Percentiles rank a stretch among this genome's conserved stretches.
These are phyloP conservation scores for Drosophila mauritiana DNA, from an alignment of 1,140 invertebrate species.

Conservation along the genomic window DNA sequence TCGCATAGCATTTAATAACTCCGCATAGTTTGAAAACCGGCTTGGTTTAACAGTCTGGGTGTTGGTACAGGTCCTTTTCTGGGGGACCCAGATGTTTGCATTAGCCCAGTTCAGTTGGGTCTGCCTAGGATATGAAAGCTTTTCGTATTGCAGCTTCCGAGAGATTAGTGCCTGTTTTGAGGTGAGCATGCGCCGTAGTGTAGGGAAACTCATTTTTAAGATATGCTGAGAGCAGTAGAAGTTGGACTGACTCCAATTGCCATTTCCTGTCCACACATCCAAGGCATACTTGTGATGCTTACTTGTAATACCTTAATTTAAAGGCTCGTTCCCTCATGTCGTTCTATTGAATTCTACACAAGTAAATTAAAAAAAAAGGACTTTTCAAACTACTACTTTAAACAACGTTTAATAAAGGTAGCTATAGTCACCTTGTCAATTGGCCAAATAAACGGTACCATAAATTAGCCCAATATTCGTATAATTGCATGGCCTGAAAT, in stretches of 20 bases:
- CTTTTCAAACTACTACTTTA: too few species aligned
- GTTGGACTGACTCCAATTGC: conserved; percentile 16
- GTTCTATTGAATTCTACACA: too few species aligned
- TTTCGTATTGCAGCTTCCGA: conserved; percentile 31
- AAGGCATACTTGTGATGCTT: not conserved
- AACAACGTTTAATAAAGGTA: too few species aligned
- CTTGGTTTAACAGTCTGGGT: conserved; percentile 39
- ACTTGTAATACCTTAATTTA: not conserved
- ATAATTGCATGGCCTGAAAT: not conserved
- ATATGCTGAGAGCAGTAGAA: conserved; percentile 2
- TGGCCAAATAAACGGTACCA: not conserved
- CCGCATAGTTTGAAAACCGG: conserved; percentile 66
- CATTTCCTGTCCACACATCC: conserved; percentile 15
- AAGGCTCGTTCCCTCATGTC: too few species aligned
- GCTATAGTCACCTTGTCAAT: not conserved
- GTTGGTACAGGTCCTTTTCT: conserved; percentile 42
- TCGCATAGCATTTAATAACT: conserved; percentile 76
- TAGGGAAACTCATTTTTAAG: not conserved
- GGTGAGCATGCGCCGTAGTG: conserved; percentile 54
- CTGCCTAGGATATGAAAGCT: conserved; percentile 45
- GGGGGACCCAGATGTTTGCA: conserved; percentile 33
- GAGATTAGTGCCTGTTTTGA: conserved; percentile 7
- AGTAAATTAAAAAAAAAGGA: too few species aligned
- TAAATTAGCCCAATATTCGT: too few species aligned
- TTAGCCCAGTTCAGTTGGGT: conserved; percentile 18